Evolutionary conservation across 2,797 vertebrate species (phyloP).

Genomic region (Xiphorhynchus erythropygius): DNA sequence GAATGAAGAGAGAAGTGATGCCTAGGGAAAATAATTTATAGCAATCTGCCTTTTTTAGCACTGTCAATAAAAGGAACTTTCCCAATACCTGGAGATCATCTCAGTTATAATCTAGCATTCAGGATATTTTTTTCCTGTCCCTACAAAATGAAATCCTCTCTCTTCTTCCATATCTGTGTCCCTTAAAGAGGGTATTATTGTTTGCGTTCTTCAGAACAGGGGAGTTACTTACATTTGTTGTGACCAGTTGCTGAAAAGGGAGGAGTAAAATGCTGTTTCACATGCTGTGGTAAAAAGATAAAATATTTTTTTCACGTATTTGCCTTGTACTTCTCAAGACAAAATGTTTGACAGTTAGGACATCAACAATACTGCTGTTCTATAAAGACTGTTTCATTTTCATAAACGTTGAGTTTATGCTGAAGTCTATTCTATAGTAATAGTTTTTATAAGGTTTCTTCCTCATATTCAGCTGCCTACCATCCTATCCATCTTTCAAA

Average conservation of each 20-base stretch:
- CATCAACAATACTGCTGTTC: background rate
- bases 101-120: background rate
- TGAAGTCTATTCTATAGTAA: background rate
- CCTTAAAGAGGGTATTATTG: background rate
- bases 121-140: background rate
- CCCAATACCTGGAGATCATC: background rate
- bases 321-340: background rate
- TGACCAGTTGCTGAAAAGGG: background rate
- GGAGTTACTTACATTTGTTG: background rate
- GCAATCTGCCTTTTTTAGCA: background rate
- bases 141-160: background rate
- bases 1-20: background rate
- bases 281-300: background rate
- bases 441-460: background rate
- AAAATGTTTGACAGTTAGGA: background rate
- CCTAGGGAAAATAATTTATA: background rate
- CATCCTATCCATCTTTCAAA: background rate
- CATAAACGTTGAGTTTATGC: background rate
- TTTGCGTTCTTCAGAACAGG: background rate
- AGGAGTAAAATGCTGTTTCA: background rate
- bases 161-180: background rate
- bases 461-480: background rate
- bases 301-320: background rate
- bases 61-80: background rate
- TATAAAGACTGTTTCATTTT: background rate